Base-by-base conservation (phyloP, 1,140 invertebrate species). In the Harpegnathos saltator region DNA sequence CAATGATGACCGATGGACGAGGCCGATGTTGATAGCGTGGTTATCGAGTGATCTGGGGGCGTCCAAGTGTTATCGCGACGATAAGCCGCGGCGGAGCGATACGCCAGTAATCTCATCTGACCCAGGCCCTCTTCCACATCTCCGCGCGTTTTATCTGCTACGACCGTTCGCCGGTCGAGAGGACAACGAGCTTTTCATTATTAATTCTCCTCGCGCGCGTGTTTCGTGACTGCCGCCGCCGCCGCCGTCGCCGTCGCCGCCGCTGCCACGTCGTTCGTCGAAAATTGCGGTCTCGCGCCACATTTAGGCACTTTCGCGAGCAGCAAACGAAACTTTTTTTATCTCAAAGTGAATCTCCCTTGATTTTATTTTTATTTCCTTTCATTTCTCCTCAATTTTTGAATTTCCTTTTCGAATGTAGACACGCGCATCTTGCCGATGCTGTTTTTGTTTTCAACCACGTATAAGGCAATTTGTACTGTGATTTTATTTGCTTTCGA, bases 11-110 rank as follows among this genome's bases (percentile, higher is more conserved):
- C 92, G 91, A 93, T 92, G 90, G 89, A 91, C 85, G 87, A 88
- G 86, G 89, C 71, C 89, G 91, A 91, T 92, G 91, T 89, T 88
- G 92, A 93, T 93, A 93, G 86, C 83, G 84, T 89, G 87, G 91
- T 93, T 94, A 94, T 94, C 93, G 89, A 91, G 72, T 92, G 91
- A 94, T 94, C 93, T 94, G 93, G 93, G 93, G 93, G 93, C 93
- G 93, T 93, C 89, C 90, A 90, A 93, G 90, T 93, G 92, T 94
- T 94, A 94, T 94, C 93, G 63, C 52, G 59, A 62, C 38, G 92
- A 93, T 93, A 94, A 93, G 90, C 66, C 85, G 61, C 82, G 75
- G 77, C 86, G 71, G 78, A 88, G 74, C 85, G 92, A 93, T 93
- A 94, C 83, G 89, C 89, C 38, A 62, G 77, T 75, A 93, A 94